phyloP scores from a whole-genome alignment of 2,797 vertebrate species.

The Fringilla coelebs region DNA sequence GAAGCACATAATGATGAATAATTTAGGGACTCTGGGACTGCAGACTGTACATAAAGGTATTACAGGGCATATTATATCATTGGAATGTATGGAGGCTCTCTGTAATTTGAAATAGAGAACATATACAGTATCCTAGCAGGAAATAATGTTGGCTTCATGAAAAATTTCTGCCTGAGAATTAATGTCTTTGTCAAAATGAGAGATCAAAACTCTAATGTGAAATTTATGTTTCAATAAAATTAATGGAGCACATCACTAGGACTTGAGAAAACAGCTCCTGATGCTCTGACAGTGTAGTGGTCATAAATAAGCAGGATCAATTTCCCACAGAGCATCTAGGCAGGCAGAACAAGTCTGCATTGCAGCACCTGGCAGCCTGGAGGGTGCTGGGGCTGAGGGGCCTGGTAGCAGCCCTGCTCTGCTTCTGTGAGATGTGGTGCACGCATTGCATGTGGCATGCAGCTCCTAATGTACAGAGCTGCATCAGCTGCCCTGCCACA shows the following conservation, averaged over 20 bases:
- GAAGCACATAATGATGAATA: constrained; percentile 30
- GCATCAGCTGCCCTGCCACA: neutral
- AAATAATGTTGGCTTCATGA: neutral
- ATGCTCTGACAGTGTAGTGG: neutral
- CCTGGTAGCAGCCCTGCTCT: neutral
- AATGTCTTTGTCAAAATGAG: neutral
- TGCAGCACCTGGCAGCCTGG: neutral
- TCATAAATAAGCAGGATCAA: neutral
- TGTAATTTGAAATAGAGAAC: neutral
- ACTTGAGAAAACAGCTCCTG: neutral
- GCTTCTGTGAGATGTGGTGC: neutral
- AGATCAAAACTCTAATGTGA: neutral
- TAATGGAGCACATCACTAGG: neutral
- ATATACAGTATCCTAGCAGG: neutral
- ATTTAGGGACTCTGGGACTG: constrained; percentile 19
- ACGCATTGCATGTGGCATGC: fast-evolving
- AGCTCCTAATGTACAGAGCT: neutral
- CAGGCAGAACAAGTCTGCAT: neutral
- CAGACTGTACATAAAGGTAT: constrained; percentile 1
- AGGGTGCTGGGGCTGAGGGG: fast-evolving
- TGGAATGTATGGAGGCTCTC: neutral
- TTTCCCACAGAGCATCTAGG: neutral
- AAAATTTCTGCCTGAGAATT: neutral
- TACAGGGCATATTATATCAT: neutral
- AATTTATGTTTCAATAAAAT: neutral